These are phyloP conservation scores for Apodemus agrarius DNA, from an alignment of 2,797 vertebrate species.

Conservation along the genomic window DNA sequence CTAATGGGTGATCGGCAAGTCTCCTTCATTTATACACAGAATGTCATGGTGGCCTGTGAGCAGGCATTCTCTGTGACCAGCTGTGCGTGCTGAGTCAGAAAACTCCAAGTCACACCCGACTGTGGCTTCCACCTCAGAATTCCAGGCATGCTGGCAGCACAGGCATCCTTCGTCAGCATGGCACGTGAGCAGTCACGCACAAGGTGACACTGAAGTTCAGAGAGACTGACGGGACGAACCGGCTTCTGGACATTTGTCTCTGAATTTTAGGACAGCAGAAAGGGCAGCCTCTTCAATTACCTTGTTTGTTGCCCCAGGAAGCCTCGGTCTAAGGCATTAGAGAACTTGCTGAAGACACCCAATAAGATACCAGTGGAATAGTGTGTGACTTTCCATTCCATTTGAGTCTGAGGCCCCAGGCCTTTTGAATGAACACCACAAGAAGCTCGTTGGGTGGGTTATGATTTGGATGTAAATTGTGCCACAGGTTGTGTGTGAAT, in stretches of 20 bases:
- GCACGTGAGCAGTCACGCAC: background rate
- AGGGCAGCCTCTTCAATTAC: background rate
- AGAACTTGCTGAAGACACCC: background rate
- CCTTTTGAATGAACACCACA: background rate
- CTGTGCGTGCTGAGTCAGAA: background rate
- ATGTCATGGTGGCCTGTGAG: background rate
- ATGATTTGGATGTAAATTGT: background rate
- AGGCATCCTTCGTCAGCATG: fast-evolving
- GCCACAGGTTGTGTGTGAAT: background rate
- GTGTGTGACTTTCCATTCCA: background rate
- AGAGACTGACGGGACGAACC: background rate
- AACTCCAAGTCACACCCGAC: background rate
- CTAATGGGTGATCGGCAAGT: background rate
- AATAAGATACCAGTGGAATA: background rate
- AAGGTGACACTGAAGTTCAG: background rate
- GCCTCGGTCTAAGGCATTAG: background rate
- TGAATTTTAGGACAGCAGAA: background rate
- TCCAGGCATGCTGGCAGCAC: background rate
- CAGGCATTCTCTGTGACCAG: background rate
- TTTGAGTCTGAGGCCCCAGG: background rate
- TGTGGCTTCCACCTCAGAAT: background rate
- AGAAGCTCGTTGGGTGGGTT: background rate
- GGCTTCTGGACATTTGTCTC: background rate
- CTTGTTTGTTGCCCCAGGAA: background rate
- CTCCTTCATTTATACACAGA: too few species aligned